Evolutionary conservation across 64 coral and sea anemone genomes (phyloP), one percentile per base, ranked within the genome.

Genomic region (Montipora cactus): DNA sequence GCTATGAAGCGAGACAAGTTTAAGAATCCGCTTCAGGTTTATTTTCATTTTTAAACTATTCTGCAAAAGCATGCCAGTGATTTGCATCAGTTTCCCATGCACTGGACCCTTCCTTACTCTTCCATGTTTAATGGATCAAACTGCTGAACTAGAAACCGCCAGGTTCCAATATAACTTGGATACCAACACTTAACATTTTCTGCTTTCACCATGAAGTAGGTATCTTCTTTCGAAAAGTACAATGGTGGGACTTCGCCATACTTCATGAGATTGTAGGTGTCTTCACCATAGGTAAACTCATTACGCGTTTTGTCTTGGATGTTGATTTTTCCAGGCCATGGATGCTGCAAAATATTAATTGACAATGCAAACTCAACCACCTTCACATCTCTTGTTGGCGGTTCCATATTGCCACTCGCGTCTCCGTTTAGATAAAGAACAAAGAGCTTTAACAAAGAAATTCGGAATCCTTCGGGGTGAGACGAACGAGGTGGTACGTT

Each of bases 291-390:
- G n/a, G n/a, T n/a, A n/a, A n/a, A n/a, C n/a, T n/a, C n/a, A n/a
- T n/a, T n/a, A n/a, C n/a, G n/a, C n/a, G n/a, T n/a, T n/a, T n/a
- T n/a, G n/a, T n/a, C 79, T 61, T 92, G 49, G 11, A 92, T 59
- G 23, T 92, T 92, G 44, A 84, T 62, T 20, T 75, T 83, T 3
- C 4, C 61, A 3, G 3, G 0, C 20, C 23, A 1, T 59, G 25
- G 25, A 25, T 1, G 83, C 80, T n/a, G n/a, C n/a, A n/a, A n/a
- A n/a, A n/a, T n/a, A n/a, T n/a, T n/a, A n/a, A 46, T 37, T 1
- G 88, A 89, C 50, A 89, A 44, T 0, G 88, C 88, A 89, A 89
- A 89, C 50, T 89, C 88, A 49, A 89, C 8, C 3, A 68, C 53
- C 20, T 22, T 45, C 15, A 11, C 55, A 46, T 77, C 76, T 6